Evolutionary conservation across 1,140 invertebrate genomes (phyloP).

Genomic region (Oscheius sp.): DNA sequence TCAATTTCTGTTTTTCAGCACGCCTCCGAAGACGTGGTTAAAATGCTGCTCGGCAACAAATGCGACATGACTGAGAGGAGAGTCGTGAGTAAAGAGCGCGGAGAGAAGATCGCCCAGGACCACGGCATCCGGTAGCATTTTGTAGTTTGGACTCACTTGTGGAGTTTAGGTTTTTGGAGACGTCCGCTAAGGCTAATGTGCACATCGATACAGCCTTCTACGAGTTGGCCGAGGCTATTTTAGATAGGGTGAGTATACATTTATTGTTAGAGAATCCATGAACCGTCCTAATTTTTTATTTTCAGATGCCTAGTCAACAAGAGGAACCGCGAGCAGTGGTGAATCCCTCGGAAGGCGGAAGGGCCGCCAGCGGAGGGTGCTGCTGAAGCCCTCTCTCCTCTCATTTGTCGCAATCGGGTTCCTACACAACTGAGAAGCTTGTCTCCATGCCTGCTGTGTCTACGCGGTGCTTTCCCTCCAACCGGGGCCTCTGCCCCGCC

Average conservation of each 20-base stretch:
- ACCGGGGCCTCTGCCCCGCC: background rate
- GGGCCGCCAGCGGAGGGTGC: background rate
- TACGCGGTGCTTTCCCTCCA: conserved; percentile 13
- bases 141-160: background rate
- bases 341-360: background rate
- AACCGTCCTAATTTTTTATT: background rate
- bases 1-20: conserved; percentile 70
- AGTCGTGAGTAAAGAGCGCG: conserved; percentile 82
- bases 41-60: conserved; percentile 99
- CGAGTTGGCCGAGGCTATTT: conserved; percentile 90
- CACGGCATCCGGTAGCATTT: conserved; percentile 30
- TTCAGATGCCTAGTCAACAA: conserved; percentile 4
- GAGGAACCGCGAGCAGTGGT: background rate
- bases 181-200: conserved; percentile 93
- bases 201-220: conserved; percentile 97
- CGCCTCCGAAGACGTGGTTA: conserved; percentile 98
- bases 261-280: background rate
- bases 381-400: background rate
- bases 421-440: background rate
- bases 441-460: background rate
- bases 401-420: background rate
- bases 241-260: conserved; percentile 71
- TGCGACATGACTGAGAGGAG: conserved; percentile 98
- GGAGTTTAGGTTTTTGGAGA: conserved; percentile 90
- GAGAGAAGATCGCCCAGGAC: conserved; percentile 78